Percentiles rank a stretch among this genome's conserved stretches.
phyloP scores from a whole-genome alignment of 2,113 vertebrate species.

The Callopanchax toddi region DNA sequence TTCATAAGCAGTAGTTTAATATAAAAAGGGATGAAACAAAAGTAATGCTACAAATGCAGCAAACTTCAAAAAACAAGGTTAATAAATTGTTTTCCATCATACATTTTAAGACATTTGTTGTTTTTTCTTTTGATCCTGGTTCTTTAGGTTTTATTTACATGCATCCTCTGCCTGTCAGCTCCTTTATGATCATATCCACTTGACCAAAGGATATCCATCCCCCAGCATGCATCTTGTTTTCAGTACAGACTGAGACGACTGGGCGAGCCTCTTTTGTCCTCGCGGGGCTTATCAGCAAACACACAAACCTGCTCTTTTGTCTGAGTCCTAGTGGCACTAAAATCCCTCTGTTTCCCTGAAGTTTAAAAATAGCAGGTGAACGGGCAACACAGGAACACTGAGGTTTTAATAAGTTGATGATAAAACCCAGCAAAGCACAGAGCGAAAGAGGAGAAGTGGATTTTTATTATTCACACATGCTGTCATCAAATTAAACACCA shows the following conservation, averaged over 20 bases:
- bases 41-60: too few species aligned
- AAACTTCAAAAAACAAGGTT: too few species aligned
- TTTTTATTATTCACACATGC: too few species aligned
- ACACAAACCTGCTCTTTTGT: conserved; percentile 58
- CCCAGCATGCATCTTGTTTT: conserved; percentile 39
- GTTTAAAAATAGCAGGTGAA: conserved; percentile 61
- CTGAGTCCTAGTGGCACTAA: conserved; percentile 31
- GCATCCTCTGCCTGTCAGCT: not conserved
- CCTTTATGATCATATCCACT: conserved; percentile 17
- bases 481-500: too few species aligned
- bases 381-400: conserved; percentile 32
- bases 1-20: too few species aligned
- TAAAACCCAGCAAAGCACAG: conserved; percentile 30
- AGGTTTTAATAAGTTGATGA: conserved; percentile 53
- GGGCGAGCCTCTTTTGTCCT: conserved; percentile 37
- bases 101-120: too few species aligned
- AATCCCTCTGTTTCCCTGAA: conserved; percentile 25
- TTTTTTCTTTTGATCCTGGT: not conserved
- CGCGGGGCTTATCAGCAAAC: conserved; percentile 57
- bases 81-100: too few species aligned
- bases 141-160: not conserved
- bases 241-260: conserved; percentile 15
- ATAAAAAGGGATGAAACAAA: too few species aligned
- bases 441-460: too few species aligned
- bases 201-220: conserved; percentile 7